phyloP scores from a whole-genome alignment of 2,888 invertebrate species.

The Folsomia candida region DNA sequence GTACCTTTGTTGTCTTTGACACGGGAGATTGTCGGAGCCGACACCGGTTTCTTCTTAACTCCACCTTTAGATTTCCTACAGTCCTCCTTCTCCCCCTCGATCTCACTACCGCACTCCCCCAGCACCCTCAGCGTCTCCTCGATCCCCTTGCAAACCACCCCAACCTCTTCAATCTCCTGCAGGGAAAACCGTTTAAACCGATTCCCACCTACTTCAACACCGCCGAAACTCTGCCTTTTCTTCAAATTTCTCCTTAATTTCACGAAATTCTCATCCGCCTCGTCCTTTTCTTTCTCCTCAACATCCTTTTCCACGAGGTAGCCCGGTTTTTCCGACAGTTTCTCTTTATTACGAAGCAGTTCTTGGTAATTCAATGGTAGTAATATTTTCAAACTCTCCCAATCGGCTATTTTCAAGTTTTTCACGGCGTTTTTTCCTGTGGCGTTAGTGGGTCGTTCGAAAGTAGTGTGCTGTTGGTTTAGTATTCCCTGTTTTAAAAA shows the following conservation, averaged over 20 bases:
- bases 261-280: conserved; percentile 11
- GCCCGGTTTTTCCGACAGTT: conserved; percentile 63
- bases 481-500: conserved; percentile 61
- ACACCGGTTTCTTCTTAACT: background rate
- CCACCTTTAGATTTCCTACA: background rate
- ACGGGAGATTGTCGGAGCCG: too few species aligned
- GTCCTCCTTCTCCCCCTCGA: background rate
- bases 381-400: conserved; percentile 87
- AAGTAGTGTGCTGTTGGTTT: too few species aligned
- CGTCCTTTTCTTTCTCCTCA: conserved; percentile 40
- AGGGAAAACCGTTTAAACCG: conserved; percentile 47
- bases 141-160: conserved; percentile 34
- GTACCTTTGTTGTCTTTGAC: background rate
- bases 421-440: background rate
- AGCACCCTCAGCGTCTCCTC: conserved; percentile 44
- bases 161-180: conserved; percentile 47
- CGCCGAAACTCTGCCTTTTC: conserved; percentile 28
- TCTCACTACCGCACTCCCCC: conserved; percentile 13
- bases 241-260: conserved; percentile 14
- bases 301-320: conserved; percentile 22
- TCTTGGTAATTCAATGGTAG: conserved; percentile 80
- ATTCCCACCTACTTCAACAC: conserved; percentile 30
- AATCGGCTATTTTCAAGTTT: conserved; percentile 79
- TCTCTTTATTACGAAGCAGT: too few species aligned
- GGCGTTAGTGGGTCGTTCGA: too few species aligned